Evolutionary conservation across 2,797 vertebrate species (phyloP).

Genomic region (Anguilla pacifica): DNA sequence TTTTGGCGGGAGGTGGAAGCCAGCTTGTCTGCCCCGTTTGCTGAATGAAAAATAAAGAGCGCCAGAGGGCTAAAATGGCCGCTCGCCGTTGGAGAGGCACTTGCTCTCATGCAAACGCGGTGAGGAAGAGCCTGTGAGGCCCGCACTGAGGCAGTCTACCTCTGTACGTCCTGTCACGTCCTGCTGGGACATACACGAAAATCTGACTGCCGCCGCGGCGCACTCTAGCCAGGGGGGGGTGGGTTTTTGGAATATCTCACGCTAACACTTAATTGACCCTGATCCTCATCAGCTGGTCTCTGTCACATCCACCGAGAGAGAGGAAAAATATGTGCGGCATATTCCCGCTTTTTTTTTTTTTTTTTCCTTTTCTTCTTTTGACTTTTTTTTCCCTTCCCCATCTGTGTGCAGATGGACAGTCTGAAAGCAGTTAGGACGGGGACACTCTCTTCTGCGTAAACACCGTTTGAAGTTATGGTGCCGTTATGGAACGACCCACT

Average conservation of each 20-base stretch:
- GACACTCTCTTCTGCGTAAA: neutral
- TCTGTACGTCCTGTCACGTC: neutral
- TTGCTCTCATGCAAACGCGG: neutral
- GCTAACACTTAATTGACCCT: constrained; percentile 5
- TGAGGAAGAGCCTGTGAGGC: neutral
- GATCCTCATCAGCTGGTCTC: constrained; percentile 5
- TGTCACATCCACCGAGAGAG: neutral
- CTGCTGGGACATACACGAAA: neutral
- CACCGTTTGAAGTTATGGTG: neutral
- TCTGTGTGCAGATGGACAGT: neutral
- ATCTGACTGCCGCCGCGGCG: neutral
- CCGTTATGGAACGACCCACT: too few species aligned
- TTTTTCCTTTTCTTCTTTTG: too few species aligned
- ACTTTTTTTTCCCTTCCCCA: neutral
- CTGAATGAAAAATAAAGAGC: neutral
- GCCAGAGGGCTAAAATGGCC: neutral
- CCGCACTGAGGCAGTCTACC: neutral
- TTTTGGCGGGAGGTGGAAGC: neutral
- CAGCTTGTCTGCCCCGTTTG: neutral
- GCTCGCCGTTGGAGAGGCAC: too few species aligned
- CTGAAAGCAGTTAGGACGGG: neutral
- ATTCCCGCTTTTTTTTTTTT: neutral
- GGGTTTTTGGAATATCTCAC: neutral
- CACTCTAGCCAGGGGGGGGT: neutral
- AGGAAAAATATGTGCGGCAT: neutral